Evolutionary conservation across 2,888 invertebrate genomes (phyloP).

Genomic region (Mimachlamys varia): DNA sequence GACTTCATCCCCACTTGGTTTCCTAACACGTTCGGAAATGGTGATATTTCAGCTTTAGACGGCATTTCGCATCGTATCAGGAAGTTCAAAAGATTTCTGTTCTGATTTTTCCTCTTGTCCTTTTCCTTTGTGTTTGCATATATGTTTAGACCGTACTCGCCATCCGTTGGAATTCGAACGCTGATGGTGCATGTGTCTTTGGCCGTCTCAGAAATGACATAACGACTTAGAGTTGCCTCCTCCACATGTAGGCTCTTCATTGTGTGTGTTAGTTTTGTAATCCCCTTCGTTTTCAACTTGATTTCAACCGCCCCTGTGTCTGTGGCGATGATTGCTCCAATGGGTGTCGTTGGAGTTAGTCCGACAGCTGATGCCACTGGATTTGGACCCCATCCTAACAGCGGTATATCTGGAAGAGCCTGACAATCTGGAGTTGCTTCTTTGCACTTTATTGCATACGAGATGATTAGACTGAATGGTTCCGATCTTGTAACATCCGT

Average conservation of each 20-base stretch:
- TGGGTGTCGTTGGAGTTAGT: conserved; percentile 40
- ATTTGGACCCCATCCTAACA: conserved; percentile 50
- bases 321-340: conserved; percentile 34
- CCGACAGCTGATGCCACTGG: conserved; percentile 42
- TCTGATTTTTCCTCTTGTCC: conserved; percentile 38
- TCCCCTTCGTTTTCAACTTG: conserved; percentile 32
- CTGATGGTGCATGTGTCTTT: conserved; percentile 43
- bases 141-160: conserved; percentile 49
- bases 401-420: conserved; percentile 47
- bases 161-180: conserved; percentile 43
- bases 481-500: neutral
- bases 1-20: conserved; percentile 46
- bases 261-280: conserved; percentile 41
- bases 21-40: conserved; percentile 47
- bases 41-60: neutral
- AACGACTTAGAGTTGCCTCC: conserved; percentile 46
- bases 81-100: conserved; percentile 46
- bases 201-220: conserved; percentile 41
- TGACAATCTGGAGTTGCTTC: conserved; percentile 28
- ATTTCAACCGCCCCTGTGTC: conserved; percentile 47
- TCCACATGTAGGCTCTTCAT: conserved; percentile 42
- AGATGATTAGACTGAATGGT: conserved; percentile 39
- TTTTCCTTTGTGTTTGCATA: conserved; percentile 42
- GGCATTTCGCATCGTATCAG: conserved; percentile 39
- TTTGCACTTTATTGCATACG: conserved; percentile 47